Base-by-base conservation (phyloP, 2,797 vertebrate genomes). In the Poeciliopsis turneri region DNA sequence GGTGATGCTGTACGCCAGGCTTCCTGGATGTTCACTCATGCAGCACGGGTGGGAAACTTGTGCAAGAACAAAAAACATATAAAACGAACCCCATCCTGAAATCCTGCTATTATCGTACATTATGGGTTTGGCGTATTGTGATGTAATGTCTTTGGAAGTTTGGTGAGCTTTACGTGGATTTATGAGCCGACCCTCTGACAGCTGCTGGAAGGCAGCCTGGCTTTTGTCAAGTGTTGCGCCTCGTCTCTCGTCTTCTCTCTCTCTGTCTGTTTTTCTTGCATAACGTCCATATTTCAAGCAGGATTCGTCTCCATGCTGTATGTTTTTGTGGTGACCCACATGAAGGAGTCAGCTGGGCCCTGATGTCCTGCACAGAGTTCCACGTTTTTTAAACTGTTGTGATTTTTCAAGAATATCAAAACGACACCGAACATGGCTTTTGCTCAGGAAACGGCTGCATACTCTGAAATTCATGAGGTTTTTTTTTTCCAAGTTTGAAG, bases 101-200 rank as follows among this genome's bases (percentile, higher is more conserved):
- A 85, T 75, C 74, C 28, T 74, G 43, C 39, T 70, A 76, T 55
- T 83, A 49, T 66, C 61, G 71, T 84, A 82, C 76, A 77, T 89
- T 85, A 71, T 51, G 73, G 57, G 20, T 74, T 71, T 28, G 2
- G 25, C n/a, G 41, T 71, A 28, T 18, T 46, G 81, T 90, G 87
- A 91, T 78, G 78, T 92, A 61, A 89, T 86, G 78, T 89, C 78
- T 84, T 87, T 85, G 47, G 76, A 82, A 82, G 88, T 81, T 85
- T 36, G 71, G 87, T 82, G 78, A 69, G 64, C 30, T 84, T 80
- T 47, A 8, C 78, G 7, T 77, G 83, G 86, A 93, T 93, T 91
- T 90, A 92, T 85, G 83, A 82, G 79, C 85, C 70, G 85, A 82
- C 79, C 84, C 61, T 61, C 72, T 86, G 45, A 3, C 82, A 88